Base-by-base conservation (phyloP, 2,113 vertebrate species). In the Rattus norvegicus region DNA sequence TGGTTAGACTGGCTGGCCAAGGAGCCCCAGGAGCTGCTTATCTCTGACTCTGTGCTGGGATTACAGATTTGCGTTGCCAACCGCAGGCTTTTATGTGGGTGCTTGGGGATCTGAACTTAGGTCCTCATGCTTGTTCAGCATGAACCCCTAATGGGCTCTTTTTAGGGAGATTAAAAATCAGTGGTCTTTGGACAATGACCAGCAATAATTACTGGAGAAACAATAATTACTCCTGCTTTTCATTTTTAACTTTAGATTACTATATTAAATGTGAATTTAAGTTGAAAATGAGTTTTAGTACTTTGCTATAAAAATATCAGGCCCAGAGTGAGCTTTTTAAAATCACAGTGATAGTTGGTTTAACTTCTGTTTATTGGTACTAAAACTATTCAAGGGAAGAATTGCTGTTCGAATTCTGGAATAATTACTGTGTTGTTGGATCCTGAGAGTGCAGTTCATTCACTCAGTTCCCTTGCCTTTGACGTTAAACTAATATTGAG, bases 271-370 rank as follows among this genome's bases (percentile, higher is more conserved):
- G n/a, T 75, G 24, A 65, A 16, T 87, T 0, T 95, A 90, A 92
- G 59, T 72, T 81, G 70, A 90, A 56, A 72, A 73, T 89, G n/a
- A 49, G 12, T 90, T 96, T 88, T 92, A 95, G 12, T 76, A 80
- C 59, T 95, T 73, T 69, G 94, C 43, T 89, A 79, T 95, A 95
- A 92, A 95, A 94, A 84, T 96, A 69, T 56, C 79, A 91, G 96
- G 73, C 63, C 63, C 76, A 79, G 47, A 77, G 59, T 92, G 84
- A 97, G 56, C 59, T 90, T 95, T 83, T 84, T 77, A 91, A 93
- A 85, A 59, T 80, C 83, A 88, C 26, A 79, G 1, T 95, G 85
- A 49, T 87, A 4, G 4, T 96, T 80, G 79, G 52, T 87, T 96
- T 65, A 81, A 28, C 69, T 90, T 95, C 77, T 96, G 43, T 52